Evolutionary conservation across 2,888 invertebrate genomes (phyloP).

Genomic region (Megalurothrips usitatus): DNA sequence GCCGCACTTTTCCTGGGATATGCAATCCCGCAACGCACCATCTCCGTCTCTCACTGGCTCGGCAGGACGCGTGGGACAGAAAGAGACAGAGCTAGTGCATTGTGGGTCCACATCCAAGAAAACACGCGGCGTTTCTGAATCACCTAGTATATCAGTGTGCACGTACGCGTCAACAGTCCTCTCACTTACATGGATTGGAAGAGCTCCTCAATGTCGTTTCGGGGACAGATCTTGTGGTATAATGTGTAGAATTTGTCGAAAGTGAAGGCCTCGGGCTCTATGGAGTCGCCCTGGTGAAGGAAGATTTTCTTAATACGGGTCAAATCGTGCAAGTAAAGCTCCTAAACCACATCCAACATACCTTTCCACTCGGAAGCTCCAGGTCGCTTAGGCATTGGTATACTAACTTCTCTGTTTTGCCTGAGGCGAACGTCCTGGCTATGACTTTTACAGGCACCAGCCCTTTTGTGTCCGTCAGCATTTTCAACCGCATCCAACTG

Average conservation of each 20-base stretch:
- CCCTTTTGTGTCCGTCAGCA: conserved; percentile 87
- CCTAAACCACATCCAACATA: conserved; percentile 40
- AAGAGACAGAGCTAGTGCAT: no score
- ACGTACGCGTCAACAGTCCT: conserved; percentile 10
- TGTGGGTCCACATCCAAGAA: no score
- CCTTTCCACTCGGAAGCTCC: conserved; percentile 87
- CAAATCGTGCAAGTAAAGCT: no score
- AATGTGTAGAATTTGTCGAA: conserved; percentile 98
- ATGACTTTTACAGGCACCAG: conserved; percentile 96
- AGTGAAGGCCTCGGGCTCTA: conserved; percentile 91
- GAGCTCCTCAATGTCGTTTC: conserved; percentile 97
- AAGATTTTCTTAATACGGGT: neutral
- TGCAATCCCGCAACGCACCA: no score
- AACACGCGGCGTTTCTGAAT: no score
- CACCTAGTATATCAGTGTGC: no score
- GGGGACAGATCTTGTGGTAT: conserved; percentile 97
- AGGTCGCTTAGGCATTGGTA: conserved; percentile 94
- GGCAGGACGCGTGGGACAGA: no score
- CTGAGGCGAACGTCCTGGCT: conserved; percentile 97
- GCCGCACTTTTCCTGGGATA: no score
- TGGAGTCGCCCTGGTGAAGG: conserved; percentile 72
- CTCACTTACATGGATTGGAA: conserved; percentile 88
- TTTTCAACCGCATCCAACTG: conserved; percentile 98
- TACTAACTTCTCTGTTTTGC: conserved; percentile 96
- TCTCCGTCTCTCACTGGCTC: no score